Percentiles rank a stretch among this genome's conserved stretches.
phyloP scores from a whole-genome alignment of 2,113 vertebrate genomes.

The Oreotrochilus melanogaster region DNA sequence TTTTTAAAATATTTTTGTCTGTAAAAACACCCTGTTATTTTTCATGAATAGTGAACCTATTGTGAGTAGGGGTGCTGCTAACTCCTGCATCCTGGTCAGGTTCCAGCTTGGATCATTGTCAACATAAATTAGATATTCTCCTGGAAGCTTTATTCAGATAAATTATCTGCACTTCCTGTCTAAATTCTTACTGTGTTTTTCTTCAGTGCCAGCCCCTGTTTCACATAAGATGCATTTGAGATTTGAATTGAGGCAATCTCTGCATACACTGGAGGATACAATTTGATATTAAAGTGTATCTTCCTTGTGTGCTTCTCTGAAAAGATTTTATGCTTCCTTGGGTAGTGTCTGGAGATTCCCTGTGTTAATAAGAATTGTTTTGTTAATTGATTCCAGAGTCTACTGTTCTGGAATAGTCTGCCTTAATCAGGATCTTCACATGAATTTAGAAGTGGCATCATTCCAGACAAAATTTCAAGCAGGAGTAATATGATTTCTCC shows the following conservation, averaged over 20 bases:
- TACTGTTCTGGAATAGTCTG: not conserved
- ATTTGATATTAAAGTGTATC: constrained; percentile 30
- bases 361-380: constrained; percentile 44
- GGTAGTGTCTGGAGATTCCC: constrained; percentile 41
- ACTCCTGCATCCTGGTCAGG: constrained; percentile 28
- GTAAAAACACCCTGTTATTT: not conserved
- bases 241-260: constrained; percentile 23
- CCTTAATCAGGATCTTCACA: not conserved
- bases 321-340: constrained; percentile 14
- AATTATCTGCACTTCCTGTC: constrained; percentile 68
- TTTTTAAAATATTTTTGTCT: not conserved
- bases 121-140: constrained; percentile 49
- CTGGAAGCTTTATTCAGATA: constrained; percentile 55
- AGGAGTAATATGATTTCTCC: not conserved
- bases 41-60: not conserved
- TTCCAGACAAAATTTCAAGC: not conserved
- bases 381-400: constrained; percentile 48
- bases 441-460: constrained; percentile 4
- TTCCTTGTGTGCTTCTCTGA: not conserved
- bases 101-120: constrained; percentile 62
- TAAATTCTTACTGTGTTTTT: constrained; percentile 43
- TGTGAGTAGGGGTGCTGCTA: constrained; percentile 5
- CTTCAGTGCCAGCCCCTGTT: constrained; percentile 29
- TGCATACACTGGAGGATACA: not conserved
- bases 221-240: constrained; percentile 39